Percentiles rank a stretch among this genome's conserved stretches.
Conservation (phyloP, 2,113 vertebrate genomes). For the Erythrolamprus reginae region DNA sequence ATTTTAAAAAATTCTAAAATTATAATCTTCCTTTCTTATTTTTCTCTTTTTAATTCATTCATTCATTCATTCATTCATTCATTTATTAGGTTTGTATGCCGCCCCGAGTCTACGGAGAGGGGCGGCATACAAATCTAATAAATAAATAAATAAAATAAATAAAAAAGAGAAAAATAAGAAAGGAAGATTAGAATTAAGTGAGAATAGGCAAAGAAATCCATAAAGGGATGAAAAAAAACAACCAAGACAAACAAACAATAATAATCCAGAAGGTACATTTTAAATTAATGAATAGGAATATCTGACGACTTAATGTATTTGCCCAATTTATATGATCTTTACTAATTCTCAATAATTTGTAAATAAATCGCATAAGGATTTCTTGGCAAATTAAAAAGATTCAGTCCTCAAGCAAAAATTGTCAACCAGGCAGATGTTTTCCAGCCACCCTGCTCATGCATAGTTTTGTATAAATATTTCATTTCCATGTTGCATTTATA, state of each 20-base stretch:
- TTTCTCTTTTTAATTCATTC: too few relatives aligned
- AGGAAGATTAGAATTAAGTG: neutral
- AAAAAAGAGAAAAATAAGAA: neutral
- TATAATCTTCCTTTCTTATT: too few relatives aligned
- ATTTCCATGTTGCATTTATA: slow-evolving; percentile 50
- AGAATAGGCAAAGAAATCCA: neutral
- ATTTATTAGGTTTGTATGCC: too few relatives aligned
- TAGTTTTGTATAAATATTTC: slow-evolving; percentile 50
- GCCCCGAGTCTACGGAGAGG: too few relatives aligned
- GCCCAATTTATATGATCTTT: neutral
- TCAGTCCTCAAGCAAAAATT: neutral
- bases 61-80: too few relatives aligned
- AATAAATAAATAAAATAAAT: too few relatives aligned
- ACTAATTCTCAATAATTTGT: neutral
- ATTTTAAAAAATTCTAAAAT: too few relatives aligned
- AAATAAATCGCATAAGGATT: neutral
- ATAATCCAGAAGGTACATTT: neutral
- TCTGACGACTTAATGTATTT: neutral
- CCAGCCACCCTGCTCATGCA: slow-evolving; percentile 41
- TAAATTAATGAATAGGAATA: neutral
- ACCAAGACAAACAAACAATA: neutral
- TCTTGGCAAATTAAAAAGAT: neutral
- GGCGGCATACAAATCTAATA: too few relatives aligned
- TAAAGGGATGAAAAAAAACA: neutral
- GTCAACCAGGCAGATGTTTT: slow-evolving; percentile 27